Conservation (phyloP, 2,888 invertebrate species). For the Stictocephala bisonia region DNA sequence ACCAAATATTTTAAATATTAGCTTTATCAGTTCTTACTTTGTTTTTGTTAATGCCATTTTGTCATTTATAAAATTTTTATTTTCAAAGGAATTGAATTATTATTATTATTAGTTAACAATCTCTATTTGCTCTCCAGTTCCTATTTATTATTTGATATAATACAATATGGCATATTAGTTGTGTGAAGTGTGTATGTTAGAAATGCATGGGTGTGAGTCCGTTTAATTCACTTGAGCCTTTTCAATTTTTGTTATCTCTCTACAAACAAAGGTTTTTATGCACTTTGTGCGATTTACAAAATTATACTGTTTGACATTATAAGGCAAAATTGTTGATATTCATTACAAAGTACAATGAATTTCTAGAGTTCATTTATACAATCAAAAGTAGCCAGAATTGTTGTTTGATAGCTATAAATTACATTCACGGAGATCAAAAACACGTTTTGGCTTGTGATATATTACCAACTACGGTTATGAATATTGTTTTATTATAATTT, state of each 20-base stretch:
- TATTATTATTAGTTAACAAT: conserved; percentile 14
- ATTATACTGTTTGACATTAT: conserved; percentile 46
- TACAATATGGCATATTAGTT: conserved; percentile 51
- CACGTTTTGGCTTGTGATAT: conserved; percentile 55
- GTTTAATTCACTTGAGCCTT: conserved; percentile 48
- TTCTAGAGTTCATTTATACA: conserved; percentile 44
- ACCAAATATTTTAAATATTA: conserved; percentile 41
- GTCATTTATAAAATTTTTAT: conserved; percentile 3
- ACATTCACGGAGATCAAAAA: conserved; percentile 44
- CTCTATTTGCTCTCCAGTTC: conserved; percentile 37
- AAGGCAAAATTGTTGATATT: conserved; percentile 52
- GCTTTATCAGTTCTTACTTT: conserved; percentile 5
- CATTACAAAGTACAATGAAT: conserved; percentile 45
- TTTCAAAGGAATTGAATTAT: no score
- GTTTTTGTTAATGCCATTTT: conserved; percentile 10
- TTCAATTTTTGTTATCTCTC: conserved; percentile 42
- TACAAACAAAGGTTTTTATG: conserved; percentile 43
- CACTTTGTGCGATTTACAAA: conserved; percentile 45
- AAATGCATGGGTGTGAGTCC: conserved; percentile 49
- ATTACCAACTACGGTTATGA: conserved; percentile 54
- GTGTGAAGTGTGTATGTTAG: conserved; percentile 49
- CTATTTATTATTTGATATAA: conserved; percentile 47
- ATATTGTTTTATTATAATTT: conserved; percentile 55
- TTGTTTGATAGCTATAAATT: conserved; percentile 55
- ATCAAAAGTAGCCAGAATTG: conserved; percentile 52